A percentile compares a stretch with the other conserved stretches of the same genome.
phyloP scores from a whole-genome alignment of 2,888 invertebrate species.

The Antitype chi region DNA sequence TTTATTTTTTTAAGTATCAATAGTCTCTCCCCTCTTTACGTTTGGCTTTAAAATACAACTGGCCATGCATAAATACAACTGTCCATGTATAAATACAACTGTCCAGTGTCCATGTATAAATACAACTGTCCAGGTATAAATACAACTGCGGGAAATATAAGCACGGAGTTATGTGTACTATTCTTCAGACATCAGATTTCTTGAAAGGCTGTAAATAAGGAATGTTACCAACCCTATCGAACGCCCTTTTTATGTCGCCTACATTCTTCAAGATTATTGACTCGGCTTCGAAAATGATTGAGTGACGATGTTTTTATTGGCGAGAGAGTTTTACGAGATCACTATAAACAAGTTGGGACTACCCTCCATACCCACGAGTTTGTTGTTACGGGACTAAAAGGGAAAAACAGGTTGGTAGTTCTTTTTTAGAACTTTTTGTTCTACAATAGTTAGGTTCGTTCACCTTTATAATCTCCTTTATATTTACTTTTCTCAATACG shows the following conservation, averaged over 20 bases:
- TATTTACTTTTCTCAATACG: not conserved
- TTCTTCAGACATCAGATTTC: not conserved
- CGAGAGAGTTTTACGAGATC: conserved; percentile 57
- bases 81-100: too few species aligned
- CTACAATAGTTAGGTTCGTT: conserved; percentile 16
- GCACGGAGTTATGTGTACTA: not conserved
- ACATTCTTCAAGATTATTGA: conserved; percentile 58
- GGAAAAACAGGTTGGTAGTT: conserved; percentile 38
- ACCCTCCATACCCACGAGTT: conserved; percentile 7
- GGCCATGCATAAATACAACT: too few species aligned
- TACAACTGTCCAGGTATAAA: too few species aligned
- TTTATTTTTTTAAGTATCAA: too few species aligned
- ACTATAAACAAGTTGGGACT: conserved; percentile 53
- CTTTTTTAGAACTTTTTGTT: conserved; percentile 30
- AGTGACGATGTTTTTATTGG: conserved; percentile 60
- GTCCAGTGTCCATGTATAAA: too few species aligned
- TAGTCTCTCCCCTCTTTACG: too few species aligned
- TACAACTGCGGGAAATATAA: not conserved
- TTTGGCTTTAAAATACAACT: too few species aligned
- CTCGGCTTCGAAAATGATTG: conserved; percentile 61
- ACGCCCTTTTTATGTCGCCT: conserved; percentile 39
- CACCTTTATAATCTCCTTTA: conserved; percentile 19
- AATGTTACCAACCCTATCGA: conserved; percentile 37
- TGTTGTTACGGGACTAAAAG: conserved; percentile 35
- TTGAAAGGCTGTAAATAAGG: not conserved